Conservation (phyloP, 2,113 vertebrate species). For the Tachysurus vachellii region DNA sequence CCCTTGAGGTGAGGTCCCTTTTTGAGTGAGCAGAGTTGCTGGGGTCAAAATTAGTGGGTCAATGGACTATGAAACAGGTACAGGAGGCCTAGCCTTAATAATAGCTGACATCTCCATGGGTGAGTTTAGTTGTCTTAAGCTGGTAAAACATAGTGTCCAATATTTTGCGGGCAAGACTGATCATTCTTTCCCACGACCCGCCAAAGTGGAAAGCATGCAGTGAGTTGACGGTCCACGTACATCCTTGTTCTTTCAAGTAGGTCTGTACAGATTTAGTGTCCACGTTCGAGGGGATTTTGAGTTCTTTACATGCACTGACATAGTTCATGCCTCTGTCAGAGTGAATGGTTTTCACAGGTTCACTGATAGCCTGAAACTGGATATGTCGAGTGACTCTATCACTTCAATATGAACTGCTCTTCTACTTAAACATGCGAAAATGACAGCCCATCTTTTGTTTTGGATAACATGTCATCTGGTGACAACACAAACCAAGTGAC, state of each 20-base stretch:
- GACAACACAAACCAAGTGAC: too few species aligned
- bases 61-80: too few species aligned
- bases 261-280: constrained; percentile 23
- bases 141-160: constrained; percentile 13
- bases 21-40: neutral
- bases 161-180: constrained; percentile 6
- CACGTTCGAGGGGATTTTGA: constrained; percentile 47
- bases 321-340: constrained; percentile 50
- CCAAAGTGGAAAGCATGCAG: constrained; percentile 12
- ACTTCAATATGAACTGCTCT: constrained; percentile 46
- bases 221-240: constrained; percentile 16
- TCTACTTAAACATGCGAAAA: constrained; percentile 52
- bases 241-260: neutral
- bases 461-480: constrained; percentile 35
- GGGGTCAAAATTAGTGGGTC: too few species aligned
- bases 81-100: neutral
- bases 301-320: constrained; percentile 36
- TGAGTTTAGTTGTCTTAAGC: constrained; percentile 12
- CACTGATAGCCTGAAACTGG: constrained; percentile 19
- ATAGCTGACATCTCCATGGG: neutral
- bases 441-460: constrained; percentile 47
- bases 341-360: constrained; percentile 19
- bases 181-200: constrained; percentile 29
- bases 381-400: constrained; percentile 37
- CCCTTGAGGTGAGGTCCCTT: too few species aligned